phyloP scores from a whole-genome alignment of 2,113 vertebrate species.

The Pholis gunnellus region DNA sequence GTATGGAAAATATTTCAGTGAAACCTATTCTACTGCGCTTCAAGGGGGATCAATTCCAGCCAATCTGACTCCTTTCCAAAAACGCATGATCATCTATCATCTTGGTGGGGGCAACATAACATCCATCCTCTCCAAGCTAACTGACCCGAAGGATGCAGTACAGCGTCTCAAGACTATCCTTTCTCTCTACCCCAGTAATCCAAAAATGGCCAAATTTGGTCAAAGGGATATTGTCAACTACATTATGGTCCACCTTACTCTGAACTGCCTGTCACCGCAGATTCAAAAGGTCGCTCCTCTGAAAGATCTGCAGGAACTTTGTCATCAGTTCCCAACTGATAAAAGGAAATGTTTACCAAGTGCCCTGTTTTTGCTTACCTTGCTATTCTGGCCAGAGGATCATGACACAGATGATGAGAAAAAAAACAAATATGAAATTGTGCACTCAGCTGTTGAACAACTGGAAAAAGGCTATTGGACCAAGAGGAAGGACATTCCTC shows the following conservation, averaged over 20 bases:
- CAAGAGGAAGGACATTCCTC: conserved; percentile 84
- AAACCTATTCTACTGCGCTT: not conserved
- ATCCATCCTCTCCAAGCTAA: conserved; percentile 82
- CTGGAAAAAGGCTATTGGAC: conserved; percentile 74
- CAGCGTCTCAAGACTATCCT: conserved; percentile 78
- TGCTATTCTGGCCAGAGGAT: conserved; percentile 89
- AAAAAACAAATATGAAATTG: conserved; percentile 79
- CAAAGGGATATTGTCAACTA: conserved; percentile 84
- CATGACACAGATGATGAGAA: conserved; percentile 69
- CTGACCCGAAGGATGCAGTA: conserved; percentile 74
- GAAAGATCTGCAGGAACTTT: conserved; percentile 77
- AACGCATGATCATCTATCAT: conserved; percentile 81
- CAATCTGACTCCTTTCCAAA: conserved; percentile 67
- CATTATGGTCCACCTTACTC: conserved; percentile 80
- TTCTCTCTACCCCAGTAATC: conserved; percentile 77
- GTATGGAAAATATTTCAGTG: conserved; percentile 83
- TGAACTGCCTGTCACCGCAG: conserved; percentile 79
- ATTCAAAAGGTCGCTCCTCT: conserved; percentile 67
- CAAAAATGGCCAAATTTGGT: conserved; percentile 60
- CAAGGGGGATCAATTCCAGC: not conserved
- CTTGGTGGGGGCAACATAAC: conserved; percentile 85
- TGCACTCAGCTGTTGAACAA: conserved; percentile 80
- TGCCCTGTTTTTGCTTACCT: conserved; percentile 82
- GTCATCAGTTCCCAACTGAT: conserved; percentile 72
- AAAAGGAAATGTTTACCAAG: conserved; percentile 76